These are phyloP conservation scores for Hypolimnas misippus DNA, from an alignment of 2,888 invertebrate species.

Conservation along the genomic window DNA sequence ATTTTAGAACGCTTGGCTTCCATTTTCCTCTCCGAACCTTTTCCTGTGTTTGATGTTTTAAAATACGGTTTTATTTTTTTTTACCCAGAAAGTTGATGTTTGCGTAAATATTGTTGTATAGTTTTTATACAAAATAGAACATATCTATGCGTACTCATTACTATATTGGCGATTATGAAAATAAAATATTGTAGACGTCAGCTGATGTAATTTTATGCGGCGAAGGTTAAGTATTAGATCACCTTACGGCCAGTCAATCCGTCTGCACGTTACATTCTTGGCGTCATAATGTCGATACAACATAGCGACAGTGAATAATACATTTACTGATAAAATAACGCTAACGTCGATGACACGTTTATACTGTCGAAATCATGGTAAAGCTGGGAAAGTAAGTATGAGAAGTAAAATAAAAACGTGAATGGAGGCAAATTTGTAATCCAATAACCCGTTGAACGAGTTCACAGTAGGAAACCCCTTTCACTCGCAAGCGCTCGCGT, in stretches of 20 bases:
- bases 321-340: slow-evolving; percentile 22
- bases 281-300: slow-evolving; percentile 28
- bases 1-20: slow-evolving; percentile 15
- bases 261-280: slow-evolving; percentile 40
- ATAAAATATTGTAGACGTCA: not conserved
- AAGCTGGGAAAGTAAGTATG: not conserved
- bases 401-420: slow-evolving; percentile 31
- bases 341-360: not conserved
- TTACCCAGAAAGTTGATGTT: not conserved
- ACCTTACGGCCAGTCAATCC: slow-evolving; percentile 48
- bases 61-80: slow-evolving; percentile 18
- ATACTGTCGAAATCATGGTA: slow-evolving; percentile 12
- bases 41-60: slow-evolving; percentile 21
- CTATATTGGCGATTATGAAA: not conserved
- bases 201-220: slow-evolving; percentile 19
- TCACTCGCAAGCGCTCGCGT: slow-evolving; percentile 67
- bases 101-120: not conserved
- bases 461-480: slow-evolving; percentile 71
- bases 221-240: slow-evolving; percentile 54
- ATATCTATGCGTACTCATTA: not conserved
- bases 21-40: slow-evolving; percentile 41
- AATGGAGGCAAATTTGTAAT: slow-evolving; percentile 44
- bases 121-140: not conserved
- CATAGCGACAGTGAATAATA: slow-evolving; percentile 15
- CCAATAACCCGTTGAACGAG: slow-evolving; percentile 58